Conservation (phyloP, 2,888 invertebrate genomes). For the Automeris io region DNA sequence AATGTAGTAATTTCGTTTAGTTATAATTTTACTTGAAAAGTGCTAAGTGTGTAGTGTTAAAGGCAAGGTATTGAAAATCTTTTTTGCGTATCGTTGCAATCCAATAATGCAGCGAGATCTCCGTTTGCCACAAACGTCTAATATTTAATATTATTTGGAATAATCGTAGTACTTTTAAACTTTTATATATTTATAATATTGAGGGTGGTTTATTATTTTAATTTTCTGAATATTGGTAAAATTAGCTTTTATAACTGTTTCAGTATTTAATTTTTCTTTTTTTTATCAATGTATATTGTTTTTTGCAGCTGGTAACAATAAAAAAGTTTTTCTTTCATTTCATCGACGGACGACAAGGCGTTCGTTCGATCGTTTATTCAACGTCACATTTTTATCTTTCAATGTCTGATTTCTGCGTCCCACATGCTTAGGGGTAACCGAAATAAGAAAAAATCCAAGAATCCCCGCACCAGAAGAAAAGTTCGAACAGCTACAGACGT, state of each 20-base stretch:
- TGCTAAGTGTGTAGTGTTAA: too few species aligned
- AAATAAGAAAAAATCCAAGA: slow-evolving; percentile 65
- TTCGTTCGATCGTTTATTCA: slow-evolving; percentile 66
- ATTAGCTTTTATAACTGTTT: not conserved
- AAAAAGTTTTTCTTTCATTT: slow-evolving; percentile 44
- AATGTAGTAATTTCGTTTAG: too few species aligned
- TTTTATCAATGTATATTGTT: not conserved
- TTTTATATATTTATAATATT: too few species aligned
- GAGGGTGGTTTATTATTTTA: too few species aligned
- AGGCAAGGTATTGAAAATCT: too few species aligned
- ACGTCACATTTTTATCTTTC: slow-evolving; percentile 69
- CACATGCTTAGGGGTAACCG: slow-evolving; percentile 73
- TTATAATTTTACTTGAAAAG: too few species aligned
- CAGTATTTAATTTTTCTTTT: not conserved
- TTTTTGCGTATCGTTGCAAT: too few species aligned
- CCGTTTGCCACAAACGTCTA: too few species aligned
- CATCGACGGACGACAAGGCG: slow-evolving; percentile 54
- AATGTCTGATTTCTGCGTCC: slow-evolving; percentile 66
- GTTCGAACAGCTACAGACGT: slow-evolving; percentile 45
- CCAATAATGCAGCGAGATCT: too few species aligned
- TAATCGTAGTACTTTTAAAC: too few species aligned
- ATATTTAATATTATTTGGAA: too few species aligned
- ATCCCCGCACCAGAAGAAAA: slow-evolving; percentile 70
- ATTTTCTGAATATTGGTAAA: too few species aligned
- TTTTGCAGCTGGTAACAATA: slow-evolving; percentile 5